A percentile compares a stretch with the other conserved stretches of the same genome.
Conservation (phyloP, 2,888 invertebrate species). For the Aporophyla nigra region DNA sequence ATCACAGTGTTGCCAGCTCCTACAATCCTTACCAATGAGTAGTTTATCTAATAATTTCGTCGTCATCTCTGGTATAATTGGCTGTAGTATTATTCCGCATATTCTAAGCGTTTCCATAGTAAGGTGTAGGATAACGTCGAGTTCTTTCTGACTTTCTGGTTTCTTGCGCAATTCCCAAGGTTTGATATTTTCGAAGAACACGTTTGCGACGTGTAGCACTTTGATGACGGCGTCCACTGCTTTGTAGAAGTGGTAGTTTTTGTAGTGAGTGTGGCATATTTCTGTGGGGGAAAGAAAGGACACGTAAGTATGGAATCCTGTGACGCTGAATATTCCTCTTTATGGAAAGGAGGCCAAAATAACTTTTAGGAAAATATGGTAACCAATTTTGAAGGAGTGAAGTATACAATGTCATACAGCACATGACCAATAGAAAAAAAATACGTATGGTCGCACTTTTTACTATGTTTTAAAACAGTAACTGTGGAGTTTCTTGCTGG, state of each 20-base stretch:
- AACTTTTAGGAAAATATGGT: neutral
- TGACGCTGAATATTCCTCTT: neutral
- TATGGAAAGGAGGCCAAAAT: neutral
- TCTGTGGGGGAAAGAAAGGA: slow-evolving; percentile 79
- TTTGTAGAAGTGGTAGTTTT: slow-evolving; percentile 95
- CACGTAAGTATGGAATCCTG: neutral
- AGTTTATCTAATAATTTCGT: slow-evolving; percentile 93
- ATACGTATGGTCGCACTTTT: neutral
- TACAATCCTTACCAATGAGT: slow-evolving; percentile 78
- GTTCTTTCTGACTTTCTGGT: slow-evolving; percentile 89
- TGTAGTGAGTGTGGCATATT: slow-evolving; percentile 93
- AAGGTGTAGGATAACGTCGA: slow-evolving; percentile 95
- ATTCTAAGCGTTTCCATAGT: slow-evolving; percentile 96
- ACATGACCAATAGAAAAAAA: neutral
- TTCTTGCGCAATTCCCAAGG: slow-evolving; percentile 96
- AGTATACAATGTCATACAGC: neutral
- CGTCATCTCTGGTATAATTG: slow-evolving; percentile 95
- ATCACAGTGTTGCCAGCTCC: slow-evolving; percentile 83
- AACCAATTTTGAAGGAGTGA: neutral
- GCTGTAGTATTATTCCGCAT: slow-evolving; percentile 94
- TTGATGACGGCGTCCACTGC: slow-evolving; percentile 95
- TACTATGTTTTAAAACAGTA: neutral
- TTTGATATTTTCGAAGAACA: slow-evolving; percentile 95
- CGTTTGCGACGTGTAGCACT: slow-evolving; percentile 94
- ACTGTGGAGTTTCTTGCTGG: too few species aligned